Percentiles rank a stretch among this genome's conserved stretches.
These are phyloP conservation scores for Tiliqua scincoides DNA, from an alignment of 2,113 vertebrate species.

Conservation along the genomic window DNA sequence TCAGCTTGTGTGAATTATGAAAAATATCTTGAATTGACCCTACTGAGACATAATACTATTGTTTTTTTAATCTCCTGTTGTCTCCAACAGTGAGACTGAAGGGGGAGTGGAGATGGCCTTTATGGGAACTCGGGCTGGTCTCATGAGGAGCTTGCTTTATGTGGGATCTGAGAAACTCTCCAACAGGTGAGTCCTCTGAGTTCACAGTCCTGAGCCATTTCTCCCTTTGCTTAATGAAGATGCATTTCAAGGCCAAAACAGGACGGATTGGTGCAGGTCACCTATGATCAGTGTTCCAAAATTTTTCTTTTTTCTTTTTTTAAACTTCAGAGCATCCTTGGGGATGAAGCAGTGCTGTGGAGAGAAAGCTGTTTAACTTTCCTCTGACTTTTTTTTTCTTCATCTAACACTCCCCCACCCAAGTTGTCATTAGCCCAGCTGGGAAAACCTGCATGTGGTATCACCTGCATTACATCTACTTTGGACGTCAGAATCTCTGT, in stretches of 20 bases:
- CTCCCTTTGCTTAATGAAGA: background rate
- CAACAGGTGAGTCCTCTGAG: slow-evolving; percentile 79
- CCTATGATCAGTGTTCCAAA: too few relatives aligned
- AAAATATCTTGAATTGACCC: background rate
- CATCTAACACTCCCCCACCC: too few relatives aligned
- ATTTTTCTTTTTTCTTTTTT: too few relatives aligned
- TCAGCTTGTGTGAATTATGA: background rate
- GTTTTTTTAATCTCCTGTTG: slow-evolving; percentile 6
- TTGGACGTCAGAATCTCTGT: background rate
- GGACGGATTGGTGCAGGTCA: too few relatives aligned
- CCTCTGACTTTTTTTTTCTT: too few relatives aligned
- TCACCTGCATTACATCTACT: too few relatives aligned
- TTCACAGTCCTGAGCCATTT: background rate
- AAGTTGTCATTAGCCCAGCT: too few relatives aligned
- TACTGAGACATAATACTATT: background rate
- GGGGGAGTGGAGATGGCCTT: slow-evolving; percentile 87
- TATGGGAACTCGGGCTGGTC: slow-evolving; percentile 91
- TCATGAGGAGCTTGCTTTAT: slow-evolving; percentile 84
- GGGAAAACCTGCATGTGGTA: too few relatives aligned
- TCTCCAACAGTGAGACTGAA: slow-evolving; percentile 73
- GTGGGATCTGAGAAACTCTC: slow-evolving; percentile 87
- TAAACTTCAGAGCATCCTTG: too few relatives aligned
- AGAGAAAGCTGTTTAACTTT: too few relatives aligned
- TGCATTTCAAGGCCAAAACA: background rate
- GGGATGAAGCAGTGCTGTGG: too few relatives aligned